Percentiles rank a stretch among this genome's conserved stretches.
phyloP scores from a whole-genome alignment of 2,113 vertebrate species.

The Noturus placidus region DNA sequence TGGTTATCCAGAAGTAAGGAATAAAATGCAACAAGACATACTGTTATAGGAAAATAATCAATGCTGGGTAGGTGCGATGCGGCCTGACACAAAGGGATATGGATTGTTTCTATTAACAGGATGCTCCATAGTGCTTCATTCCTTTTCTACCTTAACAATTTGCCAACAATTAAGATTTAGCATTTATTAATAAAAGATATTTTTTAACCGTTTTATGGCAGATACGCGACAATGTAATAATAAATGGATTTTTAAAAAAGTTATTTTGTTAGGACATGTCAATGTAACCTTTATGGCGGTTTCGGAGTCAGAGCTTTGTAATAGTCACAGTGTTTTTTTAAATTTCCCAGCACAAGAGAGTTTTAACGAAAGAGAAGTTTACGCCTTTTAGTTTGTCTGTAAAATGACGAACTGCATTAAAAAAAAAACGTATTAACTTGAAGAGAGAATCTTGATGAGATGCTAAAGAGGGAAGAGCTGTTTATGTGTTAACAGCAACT shows the following conservation, averaged over 20 bases:
- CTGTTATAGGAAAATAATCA: background rate
- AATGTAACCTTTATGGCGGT: background rate
- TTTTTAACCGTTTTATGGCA: background rate
- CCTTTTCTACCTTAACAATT: background rate
- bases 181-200: background rate
- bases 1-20: background rate
- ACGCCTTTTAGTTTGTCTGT: background rate
- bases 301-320: background rate
- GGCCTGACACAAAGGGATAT: background rate
- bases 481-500: background rate
- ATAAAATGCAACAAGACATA: background rate
- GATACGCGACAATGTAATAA: background rate
- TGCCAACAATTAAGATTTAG: background rate
- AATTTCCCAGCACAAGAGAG: background rate
- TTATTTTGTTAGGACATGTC: background rate
- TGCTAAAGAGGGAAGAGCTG: background rate
- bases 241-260: background rate
- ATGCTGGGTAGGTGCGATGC: background rate
- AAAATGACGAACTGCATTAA: background rate
- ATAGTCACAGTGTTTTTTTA: background rate
- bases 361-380: background rate
- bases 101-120: background rate
- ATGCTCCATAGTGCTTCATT: background rate
- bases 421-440: background rate
- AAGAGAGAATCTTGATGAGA: background rate